These are phyloP conservation scores for Seira sanloemensis DNA, from an alignment of 2,888 invertebrate genomes.

Conservation along the genomic window DNA sequence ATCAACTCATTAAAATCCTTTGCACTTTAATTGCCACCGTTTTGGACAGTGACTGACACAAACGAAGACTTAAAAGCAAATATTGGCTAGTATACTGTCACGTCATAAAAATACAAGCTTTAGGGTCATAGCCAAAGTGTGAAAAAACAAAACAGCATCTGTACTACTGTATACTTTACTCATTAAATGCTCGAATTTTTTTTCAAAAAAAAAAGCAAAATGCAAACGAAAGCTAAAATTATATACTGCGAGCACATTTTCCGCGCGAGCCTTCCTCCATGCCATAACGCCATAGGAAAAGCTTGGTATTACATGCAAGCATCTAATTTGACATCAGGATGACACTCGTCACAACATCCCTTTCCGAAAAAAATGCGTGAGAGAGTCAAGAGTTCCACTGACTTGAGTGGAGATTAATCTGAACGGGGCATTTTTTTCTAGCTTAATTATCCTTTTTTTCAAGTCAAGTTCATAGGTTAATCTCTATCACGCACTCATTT, in stretches of 20 bases:
- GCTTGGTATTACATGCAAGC: slow-evolving; percentile 50
- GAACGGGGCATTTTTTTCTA: not conserved
- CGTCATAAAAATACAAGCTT: not conserved
- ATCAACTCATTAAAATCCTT: slow-evolving; percentile 40
- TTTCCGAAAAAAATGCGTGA: slow-evolving; percentile 50
- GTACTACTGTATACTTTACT: too few species aligned
- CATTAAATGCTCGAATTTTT: too few species aligned
- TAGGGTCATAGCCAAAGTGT: slow-evolving; percentile 10
- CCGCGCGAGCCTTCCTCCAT: slow-evolving; percentile 23
- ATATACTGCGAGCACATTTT: slow-evolving; percentile 28
- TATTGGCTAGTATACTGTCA: not conserved
- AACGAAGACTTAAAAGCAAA: not conserved
- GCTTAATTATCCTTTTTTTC: not conserved
- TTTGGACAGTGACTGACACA: slow-evolving; percentile 16
- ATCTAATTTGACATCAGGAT: slow-evolving; percentile 61
- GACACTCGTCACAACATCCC: slow-evolving; percentile 55
- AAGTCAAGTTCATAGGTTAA: not conserved
- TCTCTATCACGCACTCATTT: not conserved
- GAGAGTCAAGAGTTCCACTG: not conserved
- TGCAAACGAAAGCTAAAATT: slow-evolving; percentile 32
- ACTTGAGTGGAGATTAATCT: too few species aligned
- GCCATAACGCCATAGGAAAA: not conserved
- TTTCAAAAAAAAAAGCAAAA: too few species aligned
- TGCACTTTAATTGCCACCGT: slow-evolving; percentile 37
- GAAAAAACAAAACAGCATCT: slow-evolving; percentile 6